Conservation (phyloP, 2,113 vertebrate species). For the Orycteropus afer region DNA sequence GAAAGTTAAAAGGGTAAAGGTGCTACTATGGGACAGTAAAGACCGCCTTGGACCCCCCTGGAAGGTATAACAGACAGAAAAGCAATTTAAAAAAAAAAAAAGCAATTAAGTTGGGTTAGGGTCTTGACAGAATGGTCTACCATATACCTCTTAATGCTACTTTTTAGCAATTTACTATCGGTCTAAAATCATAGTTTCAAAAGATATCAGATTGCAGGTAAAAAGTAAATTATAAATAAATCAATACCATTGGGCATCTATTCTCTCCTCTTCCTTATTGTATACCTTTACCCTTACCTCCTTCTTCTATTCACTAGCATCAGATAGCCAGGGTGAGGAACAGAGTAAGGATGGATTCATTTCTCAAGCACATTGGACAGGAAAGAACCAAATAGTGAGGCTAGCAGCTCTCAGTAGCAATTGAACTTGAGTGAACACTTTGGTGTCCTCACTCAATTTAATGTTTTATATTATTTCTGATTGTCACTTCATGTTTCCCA, state of each 20-base stretch:
- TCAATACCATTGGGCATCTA: background rate
- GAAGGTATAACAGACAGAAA: background rate
- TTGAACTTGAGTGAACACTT: background rate
- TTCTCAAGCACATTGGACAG: background rate
- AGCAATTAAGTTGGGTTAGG: background rate
- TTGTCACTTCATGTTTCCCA: background rate
- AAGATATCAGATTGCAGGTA: background rate
- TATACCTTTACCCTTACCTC: background rate
- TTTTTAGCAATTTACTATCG: background rate
- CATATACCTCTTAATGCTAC: background rate
- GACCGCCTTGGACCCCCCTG: background rate
- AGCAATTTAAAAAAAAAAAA: background rate
- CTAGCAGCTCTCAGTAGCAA: background rate
- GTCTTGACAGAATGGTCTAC: too few relatives aligned
- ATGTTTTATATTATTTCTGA: background rate
- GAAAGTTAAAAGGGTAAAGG: background rate
- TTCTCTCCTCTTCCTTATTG: background rate
- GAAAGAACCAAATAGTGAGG: background rate
- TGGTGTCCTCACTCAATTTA: background rate
- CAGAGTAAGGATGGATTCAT: background rate
- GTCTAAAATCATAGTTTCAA: background rate
- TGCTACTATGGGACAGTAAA: background rate
- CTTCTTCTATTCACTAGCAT: background rate
- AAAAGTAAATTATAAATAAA: background rate
- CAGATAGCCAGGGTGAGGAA: background rate